Evolutionary conservation across 2,888 invertebrate species (phyloP).

Genomic region (Clistopyga incitator): DNA sequence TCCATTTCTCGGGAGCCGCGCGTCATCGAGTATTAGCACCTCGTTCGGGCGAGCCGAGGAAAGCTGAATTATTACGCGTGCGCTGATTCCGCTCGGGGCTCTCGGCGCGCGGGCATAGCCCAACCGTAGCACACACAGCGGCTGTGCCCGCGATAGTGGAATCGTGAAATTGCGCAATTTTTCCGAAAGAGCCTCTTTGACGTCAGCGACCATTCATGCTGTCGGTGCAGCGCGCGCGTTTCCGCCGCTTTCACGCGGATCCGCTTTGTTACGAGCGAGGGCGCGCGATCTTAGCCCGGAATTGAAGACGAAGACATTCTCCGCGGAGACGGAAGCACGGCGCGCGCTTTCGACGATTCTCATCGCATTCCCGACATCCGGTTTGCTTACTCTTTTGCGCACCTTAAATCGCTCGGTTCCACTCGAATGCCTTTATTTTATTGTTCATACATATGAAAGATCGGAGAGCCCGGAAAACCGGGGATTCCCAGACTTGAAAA

Average conservation of each 20-base stretch:
- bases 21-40: conserved; percentile 59
- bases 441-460: neutral
- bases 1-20: conserved; percentile 47
- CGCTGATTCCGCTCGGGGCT: conserved; percentile 62
- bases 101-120: neutral
- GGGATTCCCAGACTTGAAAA: neutral
- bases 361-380: conserved; percentile 34
- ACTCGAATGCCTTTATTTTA: neutral
- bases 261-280: conserved; percentile 75
- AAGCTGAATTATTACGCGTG: conserved; percentile 64
- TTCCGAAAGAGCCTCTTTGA: conserved; percentile 76
- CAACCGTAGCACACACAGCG: too few species aligned
- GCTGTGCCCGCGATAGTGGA: conserved; percentile 44
- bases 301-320: conserved; percentile 42
- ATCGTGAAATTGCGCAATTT: conserved; percentile 83
- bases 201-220: conserved; percentile 82
- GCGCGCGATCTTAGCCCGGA: conserved; percentile 45
- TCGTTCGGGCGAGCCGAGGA: conserved; percentile 51
- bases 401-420: neutral
- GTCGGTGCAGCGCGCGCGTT: conserved; percentile 23
- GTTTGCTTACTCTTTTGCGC: too few species aligned
- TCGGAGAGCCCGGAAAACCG: neutral
- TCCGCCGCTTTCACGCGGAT: conserved; percentile 82
- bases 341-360: conserved; percentile 32
- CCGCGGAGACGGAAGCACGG: conserved; percentile 4